Evolutionary conservation across 2,888 invertebrate species (phyloP).

Genomic region (Ophraella communa): DNA sequence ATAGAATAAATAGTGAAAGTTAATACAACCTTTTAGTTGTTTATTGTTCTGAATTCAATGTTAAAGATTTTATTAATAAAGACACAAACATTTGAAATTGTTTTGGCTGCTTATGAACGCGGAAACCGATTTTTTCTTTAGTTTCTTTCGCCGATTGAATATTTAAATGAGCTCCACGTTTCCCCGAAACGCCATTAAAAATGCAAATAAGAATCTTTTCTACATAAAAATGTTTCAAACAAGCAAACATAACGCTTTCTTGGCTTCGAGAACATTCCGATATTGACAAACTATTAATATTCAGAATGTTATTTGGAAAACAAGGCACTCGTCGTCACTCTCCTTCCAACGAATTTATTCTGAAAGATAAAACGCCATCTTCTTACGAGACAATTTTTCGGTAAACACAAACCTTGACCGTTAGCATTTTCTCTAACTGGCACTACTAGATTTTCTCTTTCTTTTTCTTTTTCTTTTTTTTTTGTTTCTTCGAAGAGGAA

Average conservation of each 20-base stretch:
- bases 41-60: too few species aligned
- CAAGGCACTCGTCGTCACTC: neutral
- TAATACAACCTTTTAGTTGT: too few species aligned
- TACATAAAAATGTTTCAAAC: neutral
- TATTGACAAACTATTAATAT: constrained; percentile 11
- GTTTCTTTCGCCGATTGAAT: too few species aligned
- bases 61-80: too few species aligned
- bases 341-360: neutral
- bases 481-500: too few species aligned
- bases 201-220: neutral
- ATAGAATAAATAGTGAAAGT: too few species aligned
- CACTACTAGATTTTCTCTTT: neutral
- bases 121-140: too few species aligned
- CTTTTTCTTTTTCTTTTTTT: too few species aligned
- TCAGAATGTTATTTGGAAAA: neutral
- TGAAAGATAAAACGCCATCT: constrained; percentile 1
- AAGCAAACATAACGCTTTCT: neutral
- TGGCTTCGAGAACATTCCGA: neutral
- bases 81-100: too few species aligned
- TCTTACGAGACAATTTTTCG: neutral
- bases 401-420: constrained; percentile 9
- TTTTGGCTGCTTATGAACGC: too few species aligned
- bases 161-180: neutral
- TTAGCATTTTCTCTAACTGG: neutral
- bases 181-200: neutral